These are phyloP conservation scores for Podargus strigoides DNA, from an alignment of 2,797 vertebrate species.

Conservation along the genomic window DNA sequence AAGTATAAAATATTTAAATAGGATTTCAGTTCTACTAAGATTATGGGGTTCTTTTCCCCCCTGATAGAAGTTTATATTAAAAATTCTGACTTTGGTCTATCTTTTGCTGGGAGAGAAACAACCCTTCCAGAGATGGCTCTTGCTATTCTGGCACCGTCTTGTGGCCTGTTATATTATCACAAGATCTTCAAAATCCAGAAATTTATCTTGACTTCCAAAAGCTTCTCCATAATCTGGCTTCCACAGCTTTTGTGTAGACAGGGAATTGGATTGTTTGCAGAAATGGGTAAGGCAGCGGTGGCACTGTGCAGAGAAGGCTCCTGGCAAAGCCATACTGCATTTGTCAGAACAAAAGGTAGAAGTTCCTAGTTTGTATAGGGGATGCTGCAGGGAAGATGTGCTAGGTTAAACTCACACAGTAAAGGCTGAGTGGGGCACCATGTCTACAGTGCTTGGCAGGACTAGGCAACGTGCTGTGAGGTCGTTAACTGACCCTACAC, in stretches of 20 bases:
- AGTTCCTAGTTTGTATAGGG: accelerated
- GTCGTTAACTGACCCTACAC: accelerated
- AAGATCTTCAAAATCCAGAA: not conserved
- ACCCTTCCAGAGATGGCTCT: not conserved
- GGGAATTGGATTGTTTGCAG: not conserved
- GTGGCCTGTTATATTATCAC: not conserved
- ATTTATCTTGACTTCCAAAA: not conserved
- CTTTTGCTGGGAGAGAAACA: not conserved
- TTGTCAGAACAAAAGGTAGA: not conserved
- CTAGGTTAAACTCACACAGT: not conserved
- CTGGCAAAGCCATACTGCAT: not conserved
- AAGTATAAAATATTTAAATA: not conserved
- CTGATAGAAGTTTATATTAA: not conserved
- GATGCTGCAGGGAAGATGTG: not conserved
- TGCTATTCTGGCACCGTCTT: not conserved
- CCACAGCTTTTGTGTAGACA: not conserved
- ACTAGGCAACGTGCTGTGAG: accelerated
- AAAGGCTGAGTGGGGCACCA: accelerated
- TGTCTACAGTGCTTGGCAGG: accelerated
- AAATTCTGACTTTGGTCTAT: not conserved
- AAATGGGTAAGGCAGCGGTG: not conserved
- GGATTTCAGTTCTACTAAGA: not conserved
- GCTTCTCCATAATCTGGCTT: not conserved
- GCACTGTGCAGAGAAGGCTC: not conserved
- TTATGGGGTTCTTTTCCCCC: not conserved